Percentiles rank a stretch among this genome's conserved stretches.
Conservation (phyloP, 2,888 invertebrate genomes). For the Hipparchia semele region DNA sequence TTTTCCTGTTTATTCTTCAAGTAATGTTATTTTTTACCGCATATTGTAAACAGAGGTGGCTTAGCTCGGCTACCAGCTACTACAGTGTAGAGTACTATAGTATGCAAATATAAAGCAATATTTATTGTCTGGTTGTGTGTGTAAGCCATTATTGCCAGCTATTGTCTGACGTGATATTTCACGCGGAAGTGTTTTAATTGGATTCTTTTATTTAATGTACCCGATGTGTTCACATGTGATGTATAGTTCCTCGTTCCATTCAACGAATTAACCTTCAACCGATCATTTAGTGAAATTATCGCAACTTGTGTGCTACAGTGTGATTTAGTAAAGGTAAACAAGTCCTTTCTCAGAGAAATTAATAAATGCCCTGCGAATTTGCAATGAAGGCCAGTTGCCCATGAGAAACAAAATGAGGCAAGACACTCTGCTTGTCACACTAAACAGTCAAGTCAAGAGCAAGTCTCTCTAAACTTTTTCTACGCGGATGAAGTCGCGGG, state of each 20-base stretch:
- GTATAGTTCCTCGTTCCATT: neutral
- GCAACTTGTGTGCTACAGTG: neutral
- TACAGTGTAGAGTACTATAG: neutral
- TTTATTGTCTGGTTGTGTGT: neutral
- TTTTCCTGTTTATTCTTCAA: conserved; percentile 15
- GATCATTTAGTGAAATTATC: neutral
- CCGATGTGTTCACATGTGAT: neutral
- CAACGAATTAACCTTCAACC: neutral
- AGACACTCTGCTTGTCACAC: neutral
- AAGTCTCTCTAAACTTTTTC: too few relatives aligned
- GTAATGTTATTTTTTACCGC: conserved; percentile 1
- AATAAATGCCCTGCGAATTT: too few relatives aligned
- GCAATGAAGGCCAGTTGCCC: too few relatives aligned
- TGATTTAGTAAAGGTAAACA: too few relatives aligned
- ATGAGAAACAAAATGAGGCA: neutral
- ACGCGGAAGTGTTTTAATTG: conserved; percentile 5
- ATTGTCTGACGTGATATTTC: conserved; percentile 5
- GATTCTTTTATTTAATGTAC: neutral
- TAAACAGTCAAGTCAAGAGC: too few relatives aligned
- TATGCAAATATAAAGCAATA: neutral
- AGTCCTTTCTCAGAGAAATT: too few relatives aligned
- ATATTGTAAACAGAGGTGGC: neutral
- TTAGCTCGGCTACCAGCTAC: neutral
- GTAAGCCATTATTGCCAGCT: neutral
- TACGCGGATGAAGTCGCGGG: too few relatives aligned